Percentiles rank a stretch among this genome's conserved stretches.
Evolutionary conservation across 2,888 invertebrate species (phyloP).

Genomic region (Dryobota labecula): DNA sequence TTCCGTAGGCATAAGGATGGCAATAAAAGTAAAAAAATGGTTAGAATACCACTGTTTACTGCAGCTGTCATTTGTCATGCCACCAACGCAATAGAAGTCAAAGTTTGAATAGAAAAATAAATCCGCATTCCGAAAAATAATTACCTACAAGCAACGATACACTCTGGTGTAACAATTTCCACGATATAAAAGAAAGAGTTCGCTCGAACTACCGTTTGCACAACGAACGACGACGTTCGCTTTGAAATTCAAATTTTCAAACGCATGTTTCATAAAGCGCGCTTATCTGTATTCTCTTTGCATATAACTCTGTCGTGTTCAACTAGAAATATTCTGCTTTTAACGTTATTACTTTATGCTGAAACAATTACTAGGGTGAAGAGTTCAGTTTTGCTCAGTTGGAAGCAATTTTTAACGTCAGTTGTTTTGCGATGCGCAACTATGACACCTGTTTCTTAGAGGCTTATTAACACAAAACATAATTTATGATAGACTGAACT

Average conservation of each 20-base stretch:
- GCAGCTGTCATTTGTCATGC: too few relatives aligned
- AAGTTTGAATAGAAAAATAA: too few relatives aligned
- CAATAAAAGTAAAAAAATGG: too few relatives aligned
- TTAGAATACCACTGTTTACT: too few relatives aligned
- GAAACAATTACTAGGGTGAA: slow-evolving; percentile 36
- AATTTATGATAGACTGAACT: not conserved
- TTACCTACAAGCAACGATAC: not conserved
- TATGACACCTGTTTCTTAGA: not conserved
- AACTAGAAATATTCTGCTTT: slow-evolving; percentile 54
- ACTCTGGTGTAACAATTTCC: slow-evolving; percentile 41
- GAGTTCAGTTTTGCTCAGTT: not conserved
- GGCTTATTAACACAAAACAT: not conserved
- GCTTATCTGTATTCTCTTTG: slow-evolving; percentile 73
- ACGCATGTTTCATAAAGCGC: slow-evolving; percentile 70
- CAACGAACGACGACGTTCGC: slow-evolving; percentile 61
- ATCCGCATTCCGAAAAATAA: not conserved
- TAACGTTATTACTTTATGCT: slow-evolving; percentile 55
- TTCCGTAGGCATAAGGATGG: too few relatives aligned
- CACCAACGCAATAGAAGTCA: too few relatives aligned
- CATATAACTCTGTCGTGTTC: slow-evolving; percentile 58
- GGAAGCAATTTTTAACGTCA: not conserved
- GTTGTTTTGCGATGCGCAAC: not conserved
- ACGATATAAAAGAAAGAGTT: slow-evolving; percentile 56
- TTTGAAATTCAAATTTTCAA: slow-evolving; percentile 76
- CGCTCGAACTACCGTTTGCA: slow-evolving; percentile 58